Base-by-base conservation (phyloP, 2,888 invertebrate genomes). In the Corbicula japonica region DNA sequence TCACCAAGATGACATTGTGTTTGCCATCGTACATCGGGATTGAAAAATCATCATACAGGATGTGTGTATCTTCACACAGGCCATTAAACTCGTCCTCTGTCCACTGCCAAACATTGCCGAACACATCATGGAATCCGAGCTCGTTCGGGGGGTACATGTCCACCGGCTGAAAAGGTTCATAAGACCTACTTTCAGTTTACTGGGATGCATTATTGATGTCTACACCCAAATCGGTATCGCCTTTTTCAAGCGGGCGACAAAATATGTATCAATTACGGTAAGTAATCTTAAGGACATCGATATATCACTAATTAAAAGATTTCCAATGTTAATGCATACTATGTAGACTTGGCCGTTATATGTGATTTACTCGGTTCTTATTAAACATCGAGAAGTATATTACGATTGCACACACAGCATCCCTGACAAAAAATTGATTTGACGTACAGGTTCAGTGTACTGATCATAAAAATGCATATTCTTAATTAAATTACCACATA, bases 21-120 rank as follows among this genome's bases (percentile, higher is more conserved):
- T 88, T 82, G 12, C 93, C 93, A 83, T 93, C 92, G 85, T 89
- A 93, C 75, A 90, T 91, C 0, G 93, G 92, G 0, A 88, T 78
- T 1, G 92, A 92, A 85, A 92, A 93, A 69, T 93, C 93, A 76
- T 93, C 92, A 71, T 93, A 93, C 8, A 91, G 80, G 78, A 79
- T 88, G 82, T 91, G 90, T 12, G 91, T 89, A 32, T 87, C 60
- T 68, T 88, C 89, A 32, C 87, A 81, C 32, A 93, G 85, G 8
- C 92, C 92, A 82, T 93, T 92, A 75, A 92, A 93, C 73, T 92
- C 90, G 77, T 93, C 93, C 80, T 93, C 93, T 3, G 86, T 81
- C 93, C 93, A 93, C 78, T 92, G 89, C 93, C 92, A 93, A 0
- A 91, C 91, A 73, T 93, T 93, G 8, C 93, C 93, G 78, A 86